A percentile compares a stretch with the other conserved stretches of the same genome.
phyloP scores from a whole-genome alignment of 2,888 invertebrate genomes.

The Drosophila affinis region DNA sequence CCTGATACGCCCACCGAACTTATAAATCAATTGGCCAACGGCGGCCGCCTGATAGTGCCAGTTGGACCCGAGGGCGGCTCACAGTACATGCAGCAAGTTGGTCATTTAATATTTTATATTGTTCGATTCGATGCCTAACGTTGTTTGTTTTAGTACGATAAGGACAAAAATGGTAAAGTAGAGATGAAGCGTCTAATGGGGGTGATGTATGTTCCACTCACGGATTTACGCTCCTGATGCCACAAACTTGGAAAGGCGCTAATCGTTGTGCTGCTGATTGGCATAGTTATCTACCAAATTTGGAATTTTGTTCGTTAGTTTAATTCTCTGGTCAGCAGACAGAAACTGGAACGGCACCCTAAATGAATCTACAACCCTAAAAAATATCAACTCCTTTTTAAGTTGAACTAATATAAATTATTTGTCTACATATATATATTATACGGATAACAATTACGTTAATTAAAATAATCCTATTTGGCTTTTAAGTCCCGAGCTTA shows the following conservation, averaged over 20 bases:
- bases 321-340: background rate
- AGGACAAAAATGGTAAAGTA: slow-evolving; percentile 91
- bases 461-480: background rate
- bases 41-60: slow-evolving; percentile 96
- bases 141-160: slow-evolving; percentile 90
- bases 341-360: background rate
- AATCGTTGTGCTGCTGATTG: slow-evolving; percentile 60
- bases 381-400: background rate
- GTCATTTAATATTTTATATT: background rate
- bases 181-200: slow-evolving; percentile 93
- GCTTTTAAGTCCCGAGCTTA: background rate
- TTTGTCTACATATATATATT: background rate
- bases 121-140: background rate
- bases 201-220: slow-evolving; percentile 98
- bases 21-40: slow-evolving; percentile 83
- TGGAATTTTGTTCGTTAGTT: slow-evolving; percentile 51
- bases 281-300: slow-evolving; percentile 64
- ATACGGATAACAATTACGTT: background rate
- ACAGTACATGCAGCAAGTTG: slow-evolving; percentile 92
- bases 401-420: background rate
- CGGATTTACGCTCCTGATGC: slow-evolving; percentile 88
- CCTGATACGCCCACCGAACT: slow-evolving; percentile 90
- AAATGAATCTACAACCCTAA: background rate
- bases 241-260: slow-evolving; percentile 55
- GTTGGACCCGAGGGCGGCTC: slow-evolving; percentile 94